Evolutionary conservation across 2,888 invertebrate species (phyloP), one percentile per base, ranked within the genome.

Genomic region (Anarsia innoxiella): DNA sequence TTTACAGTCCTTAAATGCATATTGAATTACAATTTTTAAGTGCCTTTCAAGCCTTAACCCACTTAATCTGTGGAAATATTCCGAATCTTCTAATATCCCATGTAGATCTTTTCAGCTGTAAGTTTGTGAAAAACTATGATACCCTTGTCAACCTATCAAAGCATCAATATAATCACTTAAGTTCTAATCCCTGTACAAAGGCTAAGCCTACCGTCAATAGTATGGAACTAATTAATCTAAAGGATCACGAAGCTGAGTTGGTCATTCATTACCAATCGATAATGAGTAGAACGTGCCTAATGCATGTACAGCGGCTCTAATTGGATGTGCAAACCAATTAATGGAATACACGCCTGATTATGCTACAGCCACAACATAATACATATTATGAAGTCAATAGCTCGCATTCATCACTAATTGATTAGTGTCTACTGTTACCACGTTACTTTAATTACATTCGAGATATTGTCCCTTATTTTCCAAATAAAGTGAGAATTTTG

Each of bases 251-350:
- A n/a, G 19, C 4, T 25, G n/a, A n/a, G 25, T 25, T n/a, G n/a
- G 3, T 4, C 25, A 25, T 25, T 25, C 4, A 2, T 3, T 5
- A 25, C 25, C n/a, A 25, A 25, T 25, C 25, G 58, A 71, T 78
- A 79, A 80, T 80, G 75, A 74, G 66, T 46, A 45, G 60, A 51
- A 63, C 79, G 78, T 82, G 76, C 76, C 68, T 71, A 73, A 71
- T 73, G 68, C 73, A 65, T 69, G 69, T 61, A 31, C 31, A 11
- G 26, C 14, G 28, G 1, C 5, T 67, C 66, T 80, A 79, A 82
- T 83, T 82, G 79, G 78, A 80, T 83, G 72, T 75, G 74, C 78
- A 66, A 75, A 79, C 70, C 77, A 83, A 82, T 82, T 82, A 77
- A 75, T 58, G 65, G 66, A 70, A 71, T 71, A 74, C 66, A 61